These are phyloP conservation scores for Drosophila longiperda DNA, from an alignment of 2,888 invertebrate species.

Conservation along the genomic window DNA sequence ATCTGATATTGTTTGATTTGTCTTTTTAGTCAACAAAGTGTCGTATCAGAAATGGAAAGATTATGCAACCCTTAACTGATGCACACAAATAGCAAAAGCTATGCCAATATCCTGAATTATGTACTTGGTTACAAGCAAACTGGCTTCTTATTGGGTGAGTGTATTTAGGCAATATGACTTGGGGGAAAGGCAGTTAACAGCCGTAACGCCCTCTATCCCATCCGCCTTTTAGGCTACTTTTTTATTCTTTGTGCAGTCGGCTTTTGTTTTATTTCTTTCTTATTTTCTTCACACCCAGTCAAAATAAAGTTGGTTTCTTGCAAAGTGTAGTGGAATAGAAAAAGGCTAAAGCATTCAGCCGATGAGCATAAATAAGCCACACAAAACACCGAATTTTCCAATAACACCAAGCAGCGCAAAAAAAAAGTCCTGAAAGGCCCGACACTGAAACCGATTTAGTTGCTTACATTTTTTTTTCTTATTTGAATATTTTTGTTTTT, in stretches of 20 bases:
- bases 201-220: not conserved
- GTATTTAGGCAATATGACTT: no score
- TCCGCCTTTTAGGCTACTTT: conserved; percentile 26
- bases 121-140: conserved; percentile 58
- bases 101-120: conserved; percentile 49
- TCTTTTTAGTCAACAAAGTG: not conserved
- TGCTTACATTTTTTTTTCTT: conserved; percentile 52
- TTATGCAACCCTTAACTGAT: not conserved
- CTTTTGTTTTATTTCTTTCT: conserved; percentile 43
- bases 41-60: not conserved
- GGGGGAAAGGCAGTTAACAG: conserved; percentile 4
- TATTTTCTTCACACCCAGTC: conserved; percentile 20
- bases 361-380: conserved; percentile 68
- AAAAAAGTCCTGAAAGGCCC: conserved; percentile 35
- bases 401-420: conserved; percentile 48
- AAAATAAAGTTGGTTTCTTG: conserved; percentile 61
- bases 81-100: conserved; percentile 28
- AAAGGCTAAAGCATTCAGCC: conserved; percentile 51
- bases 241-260: conserved; percentile 45
- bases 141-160: conserved; percentile 52
- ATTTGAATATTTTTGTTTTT: conserved; percentile 34
- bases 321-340: conserved; percentile 65
- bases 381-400: conserved; percentile 68
- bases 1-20: not conserved
- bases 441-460: conserved; percentile 59